Conservation (phyloP, 2,888 invertebrate species). For the Spatulosminthurus flaviceps region DNA sequence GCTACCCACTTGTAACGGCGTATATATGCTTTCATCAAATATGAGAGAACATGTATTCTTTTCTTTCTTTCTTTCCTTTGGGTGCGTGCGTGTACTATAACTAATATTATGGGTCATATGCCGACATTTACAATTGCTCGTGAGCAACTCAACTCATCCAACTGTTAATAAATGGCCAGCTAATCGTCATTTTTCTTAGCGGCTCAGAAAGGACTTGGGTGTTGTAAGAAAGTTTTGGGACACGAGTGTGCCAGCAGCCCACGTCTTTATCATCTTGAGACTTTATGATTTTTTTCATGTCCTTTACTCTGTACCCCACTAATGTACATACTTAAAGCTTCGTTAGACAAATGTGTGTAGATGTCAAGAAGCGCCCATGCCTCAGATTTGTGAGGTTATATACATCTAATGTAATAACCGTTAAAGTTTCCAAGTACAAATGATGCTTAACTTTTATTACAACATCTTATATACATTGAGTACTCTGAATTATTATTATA, state of each 20-base stretch:
- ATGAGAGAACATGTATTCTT: background rate
- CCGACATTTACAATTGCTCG: background rate
- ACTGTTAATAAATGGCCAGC: constrained; percentile 8
- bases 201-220: background rate
- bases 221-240: constrained; percentile 9
- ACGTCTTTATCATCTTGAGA: background rate
- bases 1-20: constrained; percentile 4
- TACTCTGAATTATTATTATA: constrained; percentile 4
- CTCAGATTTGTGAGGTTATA: constrained; percentile 38
- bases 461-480: background rate
- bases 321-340: too few relatives aligned
- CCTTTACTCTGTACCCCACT: constrained; percentile 2
- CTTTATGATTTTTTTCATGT: background rate
- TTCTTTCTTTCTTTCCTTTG: too few relatives aligned
- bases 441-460: constrained; percentile 43
- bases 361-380: background rate
- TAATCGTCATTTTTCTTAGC: background rate
- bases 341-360: too few relatives aligned
- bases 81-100: background rate
- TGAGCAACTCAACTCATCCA: background rate
- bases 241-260: background rate
- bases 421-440: constrained; percentile 31
- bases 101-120: too few relatives aligned
- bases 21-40: constrained; percentile 18
- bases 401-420: constrained; percentile 10